A percentile compares a stretch with the other conserved stretches of the same genome.
These are phyloP conservation scores for Heliconius hortense DNA, from an alignment of 2,888 invertebrate genomes.

Conservation along the genomic window DNA sequence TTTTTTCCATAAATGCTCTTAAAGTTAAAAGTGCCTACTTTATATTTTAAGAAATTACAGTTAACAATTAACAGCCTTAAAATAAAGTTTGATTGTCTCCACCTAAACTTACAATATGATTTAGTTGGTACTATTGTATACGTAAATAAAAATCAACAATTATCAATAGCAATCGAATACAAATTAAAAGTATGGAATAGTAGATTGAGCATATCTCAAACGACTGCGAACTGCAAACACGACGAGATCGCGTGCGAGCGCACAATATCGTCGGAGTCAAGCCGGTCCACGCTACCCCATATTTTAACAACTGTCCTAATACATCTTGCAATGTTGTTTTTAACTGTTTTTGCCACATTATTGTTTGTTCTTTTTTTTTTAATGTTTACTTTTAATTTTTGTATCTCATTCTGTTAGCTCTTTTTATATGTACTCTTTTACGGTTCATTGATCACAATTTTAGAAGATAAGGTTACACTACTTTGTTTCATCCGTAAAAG, in stretches of 20 bases:
- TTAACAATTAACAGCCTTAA: neutral
- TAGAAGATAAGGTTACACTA: constrained; percentile 32
- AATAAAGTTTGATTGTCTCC: neutral
- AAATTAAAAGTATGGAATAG: constrained; percentile 37
- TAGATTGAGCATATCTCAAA: constrained; percentile 49
- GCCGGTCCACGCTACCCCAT: constrained; percentile 76
- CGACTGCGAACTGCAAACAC: constrained; percentile 48
- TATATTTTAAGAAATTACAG: neutral
- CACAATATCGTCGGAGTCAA: constrained; percentile 71
- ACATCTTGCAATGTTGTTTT: constrained; percentile 82
- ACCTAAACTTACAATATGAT: neutral
- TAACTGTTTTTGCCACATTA: constrained; percentile 79
- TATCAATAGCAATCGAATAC: constrained; percentile 44
- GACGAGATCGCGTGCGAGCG: constrained; percentile 73
- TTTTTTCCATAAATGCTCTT: neutral
- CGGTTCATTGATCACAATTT: constrained; percentile 47
- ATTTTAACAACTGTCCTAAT: constrained; percentile 83
- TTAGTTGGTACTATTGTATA: neutral
- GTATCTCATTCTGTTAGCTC: constrained; percentile 56
- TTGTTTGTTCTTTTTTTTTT: constrained; percentile 73
- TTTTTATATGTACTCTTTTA: constrained; percentile 45
- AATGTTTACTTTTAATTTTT: constrained; percentile 79
- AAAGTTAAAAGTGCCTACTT: neutral
- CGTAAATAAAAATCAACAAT: neutral
- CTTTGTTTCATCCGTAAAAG: constrained; percentile 33